Base-by-base conservation (phyloP, 1,140 invertebrate species). In the Nomia melanderi region DNA sequence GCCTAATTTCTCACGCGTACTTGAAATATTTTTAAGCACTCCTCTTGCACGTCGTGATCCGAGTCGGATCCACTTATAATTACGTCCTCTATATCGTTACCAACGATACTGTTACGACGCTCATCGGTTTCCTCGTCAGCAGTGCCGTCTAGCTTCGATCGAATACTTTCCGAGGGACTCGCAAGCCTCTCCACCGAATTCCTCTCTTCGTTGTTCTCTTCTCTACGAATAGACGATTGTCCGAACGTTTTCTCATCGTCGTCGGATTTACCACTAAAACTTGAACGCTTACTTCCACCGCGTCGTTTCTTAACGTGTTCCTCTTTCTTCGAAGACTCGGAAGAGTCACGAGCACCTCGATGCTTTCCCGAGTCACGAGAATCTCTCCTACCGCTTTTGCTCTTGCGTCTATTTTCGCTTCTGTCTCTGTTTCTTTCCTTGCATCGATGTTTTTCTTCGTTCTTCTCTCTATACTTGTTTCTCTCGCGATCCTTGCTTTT, bases 21-120 rank as follows among this genome's bases (percentile, higher is more conserved):
- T 90, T 95, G 94, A 84, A 96, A 97, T 78, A 97, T 96, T 88
- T 93, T 95, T 67, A 95, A 92, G 86, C 96, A 97, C 87, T 96
- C 95, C 70, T 95, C 94, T 86, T 94, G 93, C 12, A 95, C 92
- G 80, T 95, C 93, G 31, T 93, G 92, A 76, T 95, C 94, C 50
- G 93, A 91, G 80, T 93, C 90, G 50, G 88, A 88, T 44, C 79
- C 76, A 41, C 56, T 90, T 82, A 71, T 91, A 86, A 59, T 60
- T 73, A 56, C n/a, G 4, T 62, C 29, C 25, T 76, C 73, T 6
- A 65, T 31, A 20, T 66, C 20, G 8, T 25, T 41, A 20, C 27
- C 23, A 1, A 75, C 27, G 1, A 47, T 33, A 60, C 7, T 57
- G n/a, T 2, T 36, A 9, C 11, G 8, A 29, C 5, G 9, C 14